Evolutionary conservation across 2,888 invertebrate genomes (phyloP).

Genomic region (Harmothoe impar): DNA sequence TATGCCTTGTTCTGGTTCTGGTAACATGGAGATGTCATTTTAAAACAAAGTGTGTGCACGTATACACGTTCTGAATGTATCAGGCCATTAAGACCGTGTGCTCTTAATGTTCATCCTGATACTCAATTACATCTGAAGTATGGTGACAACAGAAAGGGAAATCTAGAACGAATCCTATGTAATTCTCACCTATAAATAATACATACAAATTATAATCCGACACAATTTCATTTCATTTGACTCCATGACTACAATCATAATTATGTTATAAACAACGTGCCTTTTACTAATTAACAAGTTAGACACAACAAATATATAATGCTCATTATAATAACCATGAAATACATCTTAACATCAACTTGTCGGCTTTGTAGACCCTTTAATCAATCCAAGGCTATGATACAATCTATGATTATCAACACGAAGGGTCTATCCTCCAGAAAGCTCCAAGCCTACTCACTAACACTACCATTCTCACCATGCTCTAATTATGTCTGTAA

Average conservation of each 20-base stretch:
- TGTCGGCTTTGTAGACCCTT: not conserved
- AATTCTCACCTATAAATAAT: slow-evolving; percentile 40
- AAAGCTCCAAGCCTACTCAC: not conserved
- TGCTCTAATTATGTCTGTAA: not conserved
- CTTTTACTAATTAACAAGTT: slow-evolving; percentile 48
- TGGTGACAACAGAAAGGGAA: not conserved
- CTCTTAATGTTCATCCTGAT: not conserved
- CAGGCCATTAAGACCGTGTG: not conserved
- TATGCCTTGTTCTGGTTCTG: not conserved
- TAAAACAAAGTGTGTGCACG: not conserved
- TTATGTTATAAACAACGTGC: slow-evolving; percentile 43
- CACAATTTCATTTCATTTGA: slow-evolving; percentile 9
- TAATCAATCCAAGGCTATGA: not conserved
- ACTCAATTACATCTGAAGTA: not conserved
- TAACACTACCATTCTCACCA: slow-evolving; percentile 5
- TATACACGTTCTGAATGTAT: not conserved
- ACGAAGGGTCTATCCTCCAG: not conserved
- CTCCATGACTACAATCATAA: slow-evolving; percentile 34
- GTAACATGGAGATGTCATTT: not conserved
- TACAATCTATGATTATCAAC: not conserved
- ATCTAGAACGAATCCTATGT: slow-evolving; percentile 18
- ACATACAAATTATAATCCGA: too few relatives aligned
- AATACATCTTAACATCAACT: slow-evolving; percentile 41
- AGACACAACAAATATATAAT: slow-evolving; percentile 55
- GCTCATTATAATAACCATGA: slow-evolving; percentile 38